Conservation (phyloP, 2,797 vertebrate species). For the Potorous gilbertii region DNA sequence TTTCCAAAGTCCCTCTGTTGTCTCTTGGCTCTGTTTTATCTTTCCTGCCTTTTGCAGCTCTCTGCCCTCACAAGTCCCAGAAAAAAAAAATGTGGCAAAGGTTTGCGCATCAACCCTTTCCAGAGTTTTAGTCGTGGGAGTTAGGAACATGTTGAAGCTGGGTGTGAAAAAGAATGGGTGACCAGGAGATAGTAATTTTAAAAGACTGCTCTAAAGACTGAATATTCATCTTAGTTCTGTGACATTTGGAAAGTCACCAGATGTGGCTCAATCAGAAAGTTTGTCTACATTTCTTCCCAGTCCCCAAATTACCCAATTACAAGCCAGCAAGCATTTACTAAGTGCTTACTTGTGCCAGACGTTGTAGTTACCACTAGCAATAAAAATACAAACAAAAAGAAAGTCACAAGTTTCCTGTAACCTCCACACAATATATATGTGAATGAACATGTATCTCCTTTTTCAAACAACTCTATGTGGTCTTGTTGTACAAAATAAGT, state of each 20-base stretch:
- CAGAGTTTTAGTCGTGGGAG: neutral
- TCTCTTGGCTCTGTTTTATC: neutral
- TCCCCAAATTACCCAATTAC: neutral
- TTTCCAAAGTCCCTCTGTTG: constrained; percentile 21
- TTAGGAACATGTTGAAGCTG: neutral
- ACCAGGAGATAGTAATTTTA: neutral
- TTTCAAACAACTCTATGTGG: constrained; percentile 49
- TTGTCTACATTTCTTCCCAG: constrained; percentile 49
- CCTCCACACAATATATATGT: neutral
- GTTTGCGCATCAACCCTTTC: neutral
- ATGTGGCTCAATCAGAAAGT: constrained; percentile 25
- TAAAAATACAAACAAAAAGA: neutral
- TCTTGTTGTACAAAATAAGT: constrained; percentile 30
- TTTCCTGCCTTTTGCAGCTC: constrained; percentile 18
- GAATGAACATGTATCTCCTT: neutral
- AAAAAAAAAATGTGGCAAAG: constrained; percentile 17
- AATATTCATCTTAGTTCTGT: constrained; percentile 5
- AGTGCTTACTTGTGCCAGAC: constrained; percentile 18
- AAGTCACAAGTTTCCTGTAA: neutral
- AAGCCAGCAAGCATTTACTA: constrained; percentile 13
- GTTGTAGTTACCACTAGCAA: neutral
- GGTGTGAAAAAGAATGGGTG: neutral
- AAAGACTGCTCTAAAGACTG: neutral
- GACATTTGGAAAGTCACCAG: constrained; percentile 49
- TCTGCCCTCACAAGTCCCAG: constrained; percentile 21